Evolutionary conservation across 2,113 vertebrate species (phyloP).

Genomic region (Tonatia bakeri): DNA sequence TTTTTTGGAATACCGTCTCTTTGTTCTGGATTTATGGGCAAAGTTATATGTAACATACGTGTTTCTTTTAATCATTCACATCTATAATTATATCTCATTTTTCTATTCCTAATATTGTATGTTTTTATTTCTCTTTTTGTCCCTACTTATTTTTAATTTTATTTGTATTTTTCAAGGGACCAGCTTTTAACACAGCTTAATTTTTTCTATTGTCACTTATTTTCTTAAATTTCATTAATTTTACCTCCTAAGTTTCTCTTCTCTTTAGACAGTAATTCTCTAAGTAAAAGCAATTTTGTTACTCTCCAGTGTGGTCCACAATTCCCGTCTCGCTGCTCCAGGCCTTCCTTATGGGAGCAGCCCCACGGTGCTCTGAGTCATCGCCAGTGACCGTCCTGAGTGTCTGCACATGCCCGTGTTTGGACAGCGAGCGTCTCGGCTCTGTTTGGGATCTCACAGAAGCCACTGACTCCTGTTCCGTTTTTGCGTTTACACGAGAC

Average conservation of each 20-base stretch:
- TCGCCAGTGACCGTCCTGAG: background rate
- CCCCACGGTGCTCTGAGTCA: background rate
- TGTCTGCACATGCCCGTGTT: background rate
- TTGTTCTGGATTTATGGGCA: background rate
- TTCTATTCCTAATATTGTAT: background rate
- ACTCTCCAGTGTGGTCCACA: background rate
- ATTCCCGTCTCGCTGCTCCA: background rate
- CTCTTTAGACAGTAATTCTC: background rate
- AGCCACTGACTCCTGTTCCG: background rate
- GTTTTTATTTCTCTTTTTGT: background rate
- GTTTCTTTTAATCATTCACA: background rate
- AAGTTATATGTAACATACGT: background rate
- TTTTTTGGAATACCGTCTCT: background rate
- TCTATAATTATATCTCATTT: background rate
- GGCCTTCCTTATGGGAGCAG: background rate
- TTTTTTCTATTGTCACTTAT: background rate
- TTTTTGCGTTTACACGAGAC: background rate
- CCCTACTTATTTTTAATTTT: background rate
- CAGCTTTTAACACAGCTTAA: background rate
- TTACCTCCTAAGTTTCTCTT: background rate
- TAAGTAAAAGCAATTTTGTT: background rate
- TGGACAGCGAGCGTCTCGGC: background rate
- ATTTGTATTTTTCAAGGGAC: background rate
- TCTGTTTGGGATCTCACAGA: background rate
- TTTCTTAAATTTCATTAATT: background rate